A percentile compares a stretch with the other conserved stretches of the same genome.
Evolutionary conservation across 2,797 vertebrate species (phyloP).

Genomic region (Mico argentatus): DNA sequence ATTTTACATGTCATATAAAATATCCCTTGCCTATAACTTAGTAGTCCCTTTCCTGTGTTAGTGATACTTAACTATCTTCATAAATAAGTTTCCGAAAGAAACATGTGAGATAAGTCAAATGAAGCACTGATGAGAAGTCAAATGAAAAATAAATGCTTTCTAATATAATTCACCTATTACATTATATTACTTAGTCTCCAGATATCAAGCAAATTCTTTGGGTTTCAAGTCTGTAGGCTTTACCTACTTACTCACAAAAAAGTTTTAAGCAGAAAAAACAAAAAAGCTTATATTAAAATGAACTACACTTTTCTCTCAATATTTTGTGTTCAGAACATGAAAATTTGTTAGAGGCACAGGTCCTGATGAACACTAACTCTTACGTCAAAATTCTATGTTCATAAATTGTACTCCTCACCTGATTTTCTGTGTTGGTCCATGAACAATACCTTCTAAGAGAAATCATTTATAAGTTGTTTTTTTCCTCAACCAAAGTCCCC

Average conservation of each 20-base stretch:
- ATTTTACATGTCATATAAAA: conserved; percentile 39
- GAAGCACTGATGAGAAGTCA: neutral
- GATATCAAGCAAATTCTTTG: conserved; percentile 2
- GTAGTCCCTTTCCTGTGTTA: neutral
- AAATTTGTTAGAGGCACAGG: neutral
- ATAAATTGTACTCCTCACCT: conserved; percentile 9
- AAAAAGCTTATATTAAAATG: neutral
- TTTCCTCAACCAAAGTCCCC: neutral
- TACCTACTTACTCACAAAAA: neutral
- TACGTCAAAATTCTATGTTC: neutral
- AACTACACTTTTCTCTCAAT: neutral
- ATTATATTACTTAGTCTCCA: conserved; percentile 1
- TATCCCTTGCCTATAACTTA: neutral
- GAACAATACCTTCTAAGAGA: neutral
- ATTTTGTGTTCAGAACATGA: conserved; percentile 3
- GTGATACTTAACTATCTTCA: neutral
- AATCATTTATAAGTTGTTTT: neutral
- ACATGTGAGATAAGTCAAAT: neutral
- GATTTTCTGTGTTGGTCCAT: neutral
- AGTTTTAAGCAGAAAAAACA: neutral
- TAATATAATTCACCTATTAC: neutral
- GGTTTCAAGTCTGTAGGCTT: neutral
- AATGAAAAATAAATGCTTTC: conserved; percentile 27
- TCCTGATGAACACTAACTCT: neutral
- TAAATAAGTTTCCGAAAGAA: conserved; percentile 38